Evolutionary conservation across 2,888 invertebrate species (phyloP).

Genomic region (Luperina testacea): DNA sequence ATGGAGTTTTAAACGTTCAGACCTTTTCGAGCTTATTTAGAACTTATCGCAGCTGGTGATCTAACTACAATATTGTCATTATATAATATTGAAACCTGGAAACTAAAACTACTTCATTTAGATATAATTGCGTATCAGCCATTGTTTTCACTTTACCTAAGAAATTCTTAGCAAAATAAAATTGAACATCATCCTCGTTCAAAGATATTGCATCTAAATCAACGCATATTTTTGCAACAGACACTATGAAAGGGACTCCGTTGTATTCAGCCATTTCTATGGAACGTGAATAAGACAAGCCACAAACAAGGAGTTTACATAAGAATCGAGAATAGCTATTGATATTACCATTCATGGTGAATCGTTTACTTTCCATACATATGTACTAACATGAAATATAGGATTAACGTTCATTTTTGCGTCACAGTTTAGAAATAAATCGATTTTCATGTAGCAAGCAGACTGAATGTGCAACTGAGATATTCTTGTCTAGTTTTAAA

Average conservation of each 20-base stretch:
- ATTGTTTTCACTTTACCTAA: slow-evolving; percentile 19
- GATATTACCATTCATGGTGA: slow-evolving; percentile 67
- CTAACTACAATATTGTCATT: not conserved
- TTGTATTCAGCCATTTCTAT: slow-evolving; percentile 62
- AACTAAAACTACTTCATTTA: not conserved
- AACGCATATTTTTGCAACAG: slow-evolving; percentile 62
- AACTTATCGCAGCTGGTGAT: not conserved
- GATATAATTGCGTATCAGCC: not conserved
- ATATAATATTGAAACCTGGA: no score
- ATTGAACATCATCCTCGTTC: slow-evolving; percentile 43
- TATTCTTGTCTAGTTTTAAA: not conserved
- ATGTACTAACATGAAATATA: slow-evolving; percentile 34
- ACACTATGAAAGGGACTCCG: slow-evolving; percentile 62
- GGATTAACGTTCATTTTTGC: slow-evolving; percentile 27
- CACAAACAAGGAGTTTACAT: slow-evolving; percentile 64
- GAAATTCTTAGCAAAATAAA: slow-evolving; percentile 33
- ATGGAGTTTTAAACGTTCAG: slow-evolving; percentile 2
- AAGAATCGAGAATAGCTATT: slow-evolving; percentile 67
- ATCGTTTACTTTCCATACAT: slow-evolving; percentile 51
- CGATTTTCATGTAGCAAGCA: not conserved
- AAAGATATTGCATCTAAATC: slow-evolving; percentile 64
- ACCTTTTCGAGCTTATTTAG: not conserved
- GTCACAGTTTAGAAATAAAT: slow-evolving; percentile 26
- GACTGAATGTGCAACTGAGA: not conserved
- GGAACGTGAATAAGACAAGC: slow-evolving; percentile 63